Percentiles rank a stretch among this genome's conserved stretches.
Evolutionary conservation across 2,113 vertebrate genomes (phyloP).

Genomic region (Tyto alba): DNA sequence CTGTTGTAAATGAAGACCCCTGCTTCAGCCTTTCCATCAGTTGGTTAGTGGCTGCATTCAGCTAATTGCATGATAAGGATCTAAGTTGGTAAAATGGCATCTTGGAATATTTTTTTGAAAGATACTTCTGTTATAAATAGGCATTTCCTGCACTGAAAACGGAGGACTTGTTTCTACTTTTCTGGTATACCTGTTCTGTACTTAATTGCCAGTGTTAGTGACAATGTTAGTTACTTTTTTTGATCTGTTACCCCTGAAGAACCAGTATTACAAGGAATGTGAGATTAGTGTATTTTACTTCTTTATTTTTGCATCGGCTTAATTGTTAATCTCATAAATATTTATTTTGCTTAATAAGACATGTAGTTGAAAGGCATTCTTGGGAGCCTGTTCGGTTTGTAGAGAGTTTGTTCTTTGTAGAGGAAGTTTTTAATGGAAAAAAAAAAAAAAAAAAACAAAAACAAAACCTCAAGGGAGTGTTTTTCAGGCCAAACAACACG

Average conservation of each 20-base stretch:
- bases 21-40: not conserved
- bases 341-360: not conserved
- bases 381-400: not conserved
- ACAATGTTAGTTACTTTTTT: not conserved
- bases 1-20: not conserved
- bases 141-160: not conserved
- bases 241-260: not conserved
- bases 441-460: no score
- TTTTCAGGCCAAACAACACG: not conserved
- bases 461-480: not conserved
- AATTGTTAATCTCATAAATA: not conserved
- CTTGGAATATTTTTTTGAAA: not conserved
- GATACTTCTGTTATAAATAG: not conserved
- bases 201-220: not conserved
- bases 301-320: not conserved
- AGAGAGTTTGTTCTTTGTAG: not conserved
- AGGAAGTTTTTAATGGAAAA: not conserved
- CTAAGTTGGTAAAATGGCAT: not conserved
- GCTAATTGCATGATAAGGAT: not conserved
- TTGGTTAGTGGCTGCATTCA: not conserved
- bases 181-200: not conserved
- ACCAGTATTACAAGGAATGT: not conserved
- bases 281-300: not conserved
- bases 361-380: not conserved
- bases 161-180: rapidly evolving